These are phyloP conservation scores for Myopa tessellatipennis DNA, from an alignment of 2,888 invertebrate genomes.

Conservation along the genomic window DNA sequence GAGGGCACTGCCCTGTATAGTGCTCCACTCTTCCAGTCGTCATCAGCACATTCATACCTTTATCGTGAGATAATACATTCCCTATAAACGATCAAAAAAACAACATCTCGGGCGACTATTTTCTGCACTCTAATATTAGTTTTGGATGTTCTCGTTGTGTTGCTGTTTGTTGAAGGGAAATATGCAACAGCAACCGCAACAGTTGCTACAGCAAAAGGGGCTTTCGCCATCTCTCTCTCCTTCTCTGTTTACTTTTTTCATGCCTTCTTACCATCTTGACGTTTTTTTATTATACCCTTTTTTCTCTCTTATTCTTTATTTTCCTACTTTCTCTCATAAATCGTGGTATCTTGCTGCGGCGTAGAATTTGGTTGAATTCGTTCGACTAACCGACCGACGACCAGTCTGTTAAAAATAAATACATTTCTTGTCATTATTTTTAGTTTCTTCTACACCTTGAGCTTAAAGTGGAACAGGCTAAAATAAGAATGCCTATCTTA, in stretches of 20 bases:
- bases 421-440: neutral
- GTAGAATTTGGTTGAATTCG: conserved; percentile 39
- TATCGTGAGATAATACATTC: no score
- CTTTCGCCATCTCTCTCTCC: conserved; percentile 4
- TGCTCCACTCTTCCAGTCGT: no score
- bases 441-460: conserved; percentile 1
- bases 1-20: no score
- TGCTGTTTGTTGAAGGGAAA: no score
- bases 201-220: no score
- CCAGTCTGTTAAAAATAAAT: neutral
- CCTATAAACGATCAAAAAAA: no score
- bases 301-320: conserved; percentile 31
- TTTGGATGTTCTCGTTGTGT: neutral
- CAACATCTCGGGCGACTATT: no score
- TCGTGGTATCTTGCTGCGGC: conserved; percentile 29
- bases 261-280: conserved; percentile 9
- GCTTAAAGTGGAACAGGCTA: conserved; percentile 29
- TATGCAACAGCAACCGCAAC: no score
- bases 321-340: conserved; percentile 34
- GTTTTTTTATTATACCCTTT: neutral
- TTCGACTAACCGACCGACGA: conserved; percentile 16
- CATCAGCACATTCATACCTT: no score
- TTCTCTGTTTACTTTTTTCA: neutral
- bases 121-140: neutral
- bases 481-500: conserved; percentile 1